Percentiles rank a stretch among this genome's conserved stretches.
Evolutionary conservation across 2,797 vertebrate species (phyloP).

Genomic region (Diglossa cyanea): DNA sequence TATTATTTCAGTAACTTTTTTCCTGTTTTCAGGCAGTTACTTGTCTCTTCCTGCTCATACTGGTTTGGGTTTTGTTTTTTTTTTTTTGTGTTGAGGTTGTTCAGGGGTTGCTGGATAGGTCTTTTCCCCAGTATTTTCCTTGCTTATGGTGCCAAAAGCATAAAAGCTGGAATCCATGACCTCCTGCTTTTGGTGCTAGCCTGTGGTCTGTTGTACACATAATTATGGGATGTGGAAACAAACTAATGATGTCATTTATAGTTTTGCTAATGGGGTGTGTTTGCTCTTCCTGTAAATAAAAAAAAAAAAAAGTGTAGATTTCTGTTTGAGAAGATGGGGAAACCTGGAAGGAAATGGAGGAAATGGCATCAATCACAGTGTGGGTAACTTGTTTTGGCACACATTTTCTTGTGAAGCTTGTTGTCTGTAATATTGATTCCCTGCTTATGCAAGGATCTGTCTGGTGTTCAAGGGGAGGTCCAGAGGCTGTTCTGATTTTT

Average conservation of each 20-base stretch:
- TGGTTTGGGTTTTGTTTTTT: not conserved
- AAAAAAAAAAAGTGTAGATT: not conserved
- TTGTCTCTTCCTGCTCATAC: not conserved
- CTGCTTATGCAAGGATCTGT: not conserved
- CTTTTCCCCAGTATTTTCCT: not conserved
- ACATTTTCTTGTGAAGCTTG: rapidly evolving
- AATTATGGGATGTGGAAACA: not conserved
- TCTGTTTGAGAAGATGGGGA: not conserved
- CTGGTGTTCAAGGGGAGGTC: not conserved
- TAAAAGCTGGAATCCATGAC: not conserved
- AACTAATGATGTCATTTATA: not conserved
- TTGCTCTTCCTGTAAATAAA: not conserved
- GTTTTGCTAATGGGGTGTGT: not conserved
- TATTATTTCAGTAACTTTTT: not conserved
- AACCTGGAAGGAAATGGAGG: not conserved
- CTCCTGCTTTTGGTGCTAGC: not conserved
- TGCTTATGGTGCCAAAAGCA: not conserved
- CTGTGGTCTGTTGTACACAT: not conserved
- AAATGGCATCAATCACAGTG: rapidly evolving
- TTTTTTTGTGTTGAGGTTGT: not conserved
- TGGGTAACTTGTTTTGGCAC: not conserved
- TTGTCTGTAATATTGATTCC: not conserved
- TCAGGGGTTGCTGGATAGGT: not conserved
- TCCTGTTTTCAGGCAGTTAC: not conserved
- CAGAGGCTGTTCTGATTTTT: not conserved